Percentiles rank a stretch among this genome's conserved stretches.
These are phyloP conservation scores for Parazoanthus atlanticus DNA, from an alignment of 92 coral and sea anemone genomes.

Conservation along the genomic window DNA sequence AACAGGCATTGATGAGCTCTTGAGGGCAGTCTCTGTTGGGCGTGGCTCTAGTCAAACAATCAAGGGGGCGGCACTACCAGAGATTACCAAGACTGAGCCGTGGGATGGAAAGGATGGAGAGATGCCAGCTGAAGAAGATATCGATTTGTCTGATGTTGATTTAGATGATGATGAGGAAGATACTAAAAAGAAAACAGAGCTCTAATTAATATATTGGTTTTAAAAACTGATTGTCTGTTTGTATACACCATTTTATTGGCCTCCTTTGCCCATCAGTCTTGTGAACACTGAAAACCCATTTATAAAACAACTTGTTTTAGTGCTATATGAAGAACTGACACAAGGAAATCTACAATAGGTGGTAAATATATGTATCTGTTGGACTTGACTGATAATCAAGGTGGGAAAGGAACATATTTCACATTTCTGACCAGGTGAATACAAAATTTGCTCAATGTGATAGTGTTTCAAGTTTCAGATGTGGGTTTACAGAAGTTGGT, in stretches of 20 bases:
- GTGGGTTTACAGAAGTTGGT: neutral
- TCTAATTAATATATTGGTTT: constrained; percentile 53
- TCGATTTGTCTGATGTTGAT: constrained; percentile 89
- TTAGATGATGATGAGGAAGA: constrained; percentile 82
- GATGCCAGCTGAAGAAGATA: constrained; percentile 90
- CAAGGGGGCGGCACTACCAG: constrained; percentile 81
- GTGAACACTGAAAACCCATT: neutral
- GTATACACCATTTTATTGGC: neutral
- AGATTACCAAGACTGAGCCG: constrained; percentile 59
- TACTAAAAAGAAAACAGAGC: constrained; percentile 74
- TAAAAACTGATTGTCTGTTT: neutral
- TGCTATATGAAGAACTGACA: neutral
- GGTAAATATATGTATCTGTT: neutral
- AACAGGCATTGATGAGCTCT: constrained; percentile 90
- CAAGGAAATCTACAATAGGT: neutral
- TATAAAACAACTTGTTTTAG: neutral
- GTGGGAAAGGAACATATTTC: neutral
- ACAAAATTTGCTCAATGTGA: neutral
- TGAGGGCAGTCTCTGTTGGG: constrained; percentile 93
- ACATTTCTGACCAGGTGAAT: neutral
- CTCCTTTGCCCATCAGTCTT: neutral
- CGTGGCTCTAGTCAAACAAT: constrained; percentile 92
- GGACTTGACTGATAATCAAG: neutral
- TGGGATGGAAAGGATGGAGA: constrained; percentile 99
- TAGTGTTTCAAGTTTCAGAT: neutral